phyloP scores from a whole-genome alignment of 1,140 invertebrate species.

The Paralvinella palmiformis region DNA sequence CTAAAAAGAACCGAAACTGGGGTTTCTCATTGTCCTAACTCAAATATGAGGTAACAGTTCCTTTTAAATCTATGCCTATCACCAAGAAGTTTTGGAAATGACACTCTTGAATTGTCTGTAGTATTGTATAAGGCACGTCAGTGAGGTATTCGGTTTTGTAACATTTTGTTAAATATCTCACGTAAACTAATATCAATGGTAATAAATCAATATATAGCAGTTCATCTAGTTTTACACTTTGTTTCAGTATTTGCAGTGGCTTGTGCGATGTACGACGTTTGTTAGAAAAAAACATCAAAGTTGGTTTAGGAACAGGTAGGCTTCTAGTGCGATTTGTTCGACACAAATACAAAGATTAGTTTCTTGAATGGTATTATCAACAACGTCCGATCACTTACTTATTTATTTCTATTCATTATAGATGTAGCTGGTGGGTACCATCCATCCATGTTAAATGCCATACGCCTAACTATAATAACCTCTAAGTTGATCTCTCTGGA shows the following conservation, averaged over 20 bases:
- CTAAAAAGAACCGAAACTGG: conserved; percentile 60
- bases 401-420: conserved; percentile 36
- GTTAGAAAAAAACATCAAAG: conserved; percentile 59
- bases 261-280: conserved; percentile 69
- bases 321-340: no score
- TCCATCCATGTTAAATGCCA: conserved; percentile 68
- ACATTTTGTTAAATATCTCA: no score
- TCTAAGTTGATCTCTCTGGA: conserved; percentile 59
- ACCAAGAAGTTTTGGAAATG: no score
- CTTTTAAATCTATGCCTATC: background rate
- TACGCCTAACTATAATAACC: conserved; percentile 65
- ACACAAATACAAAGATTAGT: no score
- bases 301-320: conserved; percentile 79
- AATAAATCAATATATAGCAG: no score
- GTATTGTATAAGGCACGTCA: no score
- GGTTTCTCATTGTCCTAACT: conserved; percentile 79
- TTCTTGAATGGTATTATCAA: no score
- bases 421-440: conserved; percentile 77
- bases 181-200: no score
- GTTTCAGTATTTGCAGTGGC: conserved; percentile 66
- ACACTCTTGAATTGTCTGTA: no score
- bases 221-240: background rate
- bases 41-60: conserved; percentile 59
- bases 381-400: no score
- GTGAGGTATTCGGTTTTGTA: no score